These are phyloP conservation scores for Microplitis mediator DNA, from an alignment of 1,140 invertebrate species.

Conservation along the genomic window DNA sequence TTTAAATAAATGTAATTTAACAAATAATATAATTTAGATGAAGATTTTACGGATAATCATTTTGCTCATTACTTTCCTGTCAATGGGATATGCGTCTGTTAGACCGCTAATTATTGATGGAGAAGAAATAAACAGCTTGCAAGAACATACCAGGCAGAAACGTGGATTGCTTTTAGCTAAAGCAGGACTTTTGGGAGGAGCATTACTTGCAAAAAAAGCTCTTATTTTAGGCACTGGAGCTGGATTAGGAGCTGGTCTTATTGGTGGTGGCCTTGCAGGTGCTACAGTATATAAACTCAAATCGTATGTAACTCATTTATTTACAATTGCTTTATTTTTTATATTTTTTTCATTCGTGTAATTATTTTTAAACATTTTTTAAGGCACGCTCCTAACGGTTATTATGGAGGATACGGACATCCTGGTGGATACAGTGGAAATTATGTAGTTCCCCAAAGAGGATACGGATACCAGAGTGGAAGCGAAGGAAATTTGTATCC, in stretches of 20 bases:
- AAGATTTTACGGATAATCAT: constrained; percentile 17
- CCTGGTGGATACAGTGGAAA: too few relatives aligned
- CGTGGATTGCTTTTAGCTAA: not conserved
- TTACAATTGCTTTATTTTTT: not conserved
- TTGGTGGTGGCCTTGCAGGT: constrained; percentile 19
- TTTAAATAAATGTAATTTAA: not conserved
- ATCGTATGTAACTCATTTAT: constrained; percentile 29
- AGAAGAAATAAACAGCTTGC: not conserved
- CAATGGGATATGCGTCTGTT: constrained; percentile 27
- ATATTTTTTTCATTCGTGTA: too few relatives aligned
- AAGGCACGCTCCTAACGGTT: too few relatives aligned
- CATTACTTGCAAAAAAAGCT: constrained; percentile 9
- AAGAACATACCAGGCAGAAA: constrained; percentile 2
- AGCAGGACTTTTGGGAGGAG: constrained; percentile 12
- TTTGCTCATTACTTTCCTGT: constrained; percentile 15
- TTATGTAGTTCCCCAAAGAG: too few relatives aligned
- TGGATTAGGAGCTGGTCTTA: constrained; percentile 17
- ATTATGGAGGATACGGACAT: too few relatives aligned
- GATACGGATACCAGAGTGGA: too few relatives aligned
- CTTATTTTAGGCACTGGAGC: constrained; percentile 24
- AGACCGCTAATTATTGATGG: not conserved
- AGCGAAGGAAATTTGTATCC: too few relatives aligned
- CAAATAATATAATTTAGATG: constrained; percentile 33
- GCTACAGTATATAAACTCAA: constrained; percentile 36
- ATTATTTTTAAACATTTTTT: too few relatives aligned